Evolutionary conservation across 2,113 vertebrate genomes (phyloP), one percentile per base, ranked within the genome.

Genomic region (Gallinago paraguaiae): DNA sequence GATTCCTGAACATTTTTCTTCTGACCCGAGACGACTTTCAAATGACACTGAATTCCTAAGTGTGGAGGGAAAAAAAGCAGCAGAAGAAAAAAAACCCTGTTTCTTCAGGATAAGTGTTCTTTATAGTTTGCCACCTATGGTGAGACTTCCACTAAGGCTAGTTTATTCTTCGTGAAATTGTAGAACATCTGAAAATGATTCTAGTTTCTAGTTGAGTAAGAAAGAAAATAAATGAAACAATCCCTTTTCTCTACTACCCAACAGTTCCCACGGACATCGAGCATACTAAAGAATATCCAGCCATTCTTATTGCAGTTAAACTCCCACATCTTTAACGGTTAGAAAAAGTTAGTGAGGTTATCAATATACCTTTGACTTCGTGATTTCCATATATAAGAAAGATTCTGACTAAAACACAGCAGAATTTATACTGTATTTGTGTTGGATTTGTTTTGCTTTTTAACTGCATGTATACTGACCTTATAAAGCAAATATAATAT

Each of bases 111-210:
- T 53, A 91, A 95, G 13, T 8, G 25, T 82, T 76, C 50, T 93
- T 94, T 91, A 76, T 22, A 69, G 65, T 65, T 80, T 87, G 41
- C 93, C 92, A 89, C 80, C 83, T 93, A 74, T 1, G 11, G 60
- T 33, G 81, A 94, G 70, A 89, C 67, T 95, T 96, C 61, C 86
- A 87, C 74, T 79, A 65, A 43, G 35, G 41, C 65, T 72, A 86
- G 61, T 92, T 93, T 82, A 77, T 70, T 68, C 17, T 15, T 57
- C 1, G 2, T 28, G 53, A 82, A 92, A 92, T 3, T 46, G 65
- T 1, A 54, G 81, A 82, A 95, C 83, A 93, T 96, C 83, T 93
- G 95, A 92, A 94, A 95, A 76, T 87, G 45, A 91, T 93, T 94
- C 74, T 51, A 33, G 59, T 76, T 97, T 76, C 81, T 77, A 69